Base-by-base conservation (phyloP, 2,797 vertebrate species). In the Coregonus sp. region DNA sequence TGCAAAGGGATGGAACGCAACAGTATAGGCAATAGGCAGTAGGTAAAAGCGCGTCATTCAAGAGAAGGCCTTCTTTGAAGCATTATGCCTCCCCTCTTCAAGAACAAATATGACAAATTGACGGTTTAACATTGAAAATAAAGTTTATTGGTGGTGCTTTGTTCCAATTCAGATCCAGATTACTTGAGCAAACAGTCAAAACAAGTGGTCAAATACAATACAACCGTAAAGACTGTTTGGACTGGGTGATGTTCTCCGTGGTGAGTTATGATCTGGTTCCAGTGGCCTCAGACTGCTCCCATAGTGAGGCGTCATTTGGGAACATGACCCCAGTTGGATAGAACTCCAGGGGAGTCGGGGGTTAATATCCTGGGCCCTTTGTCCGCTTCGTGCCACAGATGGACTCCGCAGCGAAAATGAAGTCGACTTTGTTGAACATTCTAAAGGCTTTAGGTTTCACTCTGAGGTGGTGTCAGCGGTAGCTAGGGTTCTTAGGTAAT, bases 261-360 rank as follows among this genome's bases (percentile, higher is more conserved):
- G 51, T 5, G 67, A 56, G 35, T 65, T 74, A 50, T 15, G 73
- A 12, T 0, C 11, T 61, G 59, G 33, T 40, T 61, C 37, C 16
- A 54, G 65, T 12, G 33, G 63, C 1, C 31, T 40, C 31, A 71
- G 69, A 35, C 69, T 20, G 35, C 33, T 69, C 71, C 69, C 51
- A 83, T 66, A 52, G 40, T 29, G 11, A 18, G 35, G 47, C 70
- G 59, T 71, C 29, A 73, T 76, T 29, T 20, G 68, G 75, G 56
- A 86, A 80, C 59, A 75, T 20, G 80, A 80, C 77, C 78, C 77
- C 29, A 69, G 70, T 78, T 78, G 75, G 77, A 71, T 76, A 61
- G 70, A 76, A 69, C 61, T 18, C 67, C 31, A n/a, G 56, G 56
- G 68, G 82, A 47, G 81, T 86, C 89, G 82, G 73, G 84, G 83